Base-by-base conservation (phyloP, 2,888 invertebrate genomes). In the Tetranychus piercei region DNA sequence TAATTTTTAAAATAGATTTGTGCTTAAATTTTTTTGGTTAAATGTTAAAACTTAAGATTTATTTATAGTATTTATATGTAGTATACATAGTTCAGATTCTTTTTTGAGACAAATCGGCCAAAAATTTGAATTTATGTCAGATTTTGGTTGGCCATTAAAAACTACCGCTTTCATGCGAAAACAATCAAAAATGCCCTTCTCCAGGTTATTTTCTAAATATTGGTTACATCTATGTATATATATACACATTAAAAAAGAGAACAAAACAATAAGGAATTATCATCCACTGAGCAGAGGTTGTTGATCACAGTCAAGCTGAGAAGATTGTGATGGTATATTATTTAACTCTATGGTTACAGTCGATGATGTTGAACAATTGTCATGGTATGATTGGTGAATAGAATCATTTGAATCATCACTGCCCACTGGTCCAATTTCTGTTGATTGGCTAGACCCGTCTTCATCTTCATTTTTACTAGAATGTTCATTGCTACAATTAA, bases 271-370 rank as follows among this genome's bases (percentile, higher is more conserved):
- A 64, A 64, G 65, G 66, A 66, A 66, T 20, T 66, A 66, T 71
- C 45, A 73, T 55, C 73, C 23, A 55, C 73, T 73, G 34, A 73
- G 44, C 55, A 76, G 76, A 43, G 76, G 76, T 71, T 75, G 76
- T 20, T 76, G 71, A 76, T 76, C 76, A 75, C 76, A 76, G 74
- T 76, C 76, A 23, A 55, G 45, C 20, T 69, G 69, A 23, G 73
- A 66, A 66, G 75, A 74, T 44, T 66, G 45, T 23, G 75, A 72
- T n/a, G 75, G 75, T 75, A 76, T 76, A 65, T 67, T 75, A 15
- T 75, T 74, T 22, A 76, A 71, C 34, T 76, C 76, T n/a, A 76
- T 76, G 34, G 72, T 76, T 18, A 76, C 70, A 23, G 20, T 44
- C 23, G 65, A 67, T 43, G 74, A 71, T 22, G 69, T 23, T 69